Base-by-base conservation (phyloP, 2,113 vertebrate genomes). In the Salminus brasiliensis region DNA sequence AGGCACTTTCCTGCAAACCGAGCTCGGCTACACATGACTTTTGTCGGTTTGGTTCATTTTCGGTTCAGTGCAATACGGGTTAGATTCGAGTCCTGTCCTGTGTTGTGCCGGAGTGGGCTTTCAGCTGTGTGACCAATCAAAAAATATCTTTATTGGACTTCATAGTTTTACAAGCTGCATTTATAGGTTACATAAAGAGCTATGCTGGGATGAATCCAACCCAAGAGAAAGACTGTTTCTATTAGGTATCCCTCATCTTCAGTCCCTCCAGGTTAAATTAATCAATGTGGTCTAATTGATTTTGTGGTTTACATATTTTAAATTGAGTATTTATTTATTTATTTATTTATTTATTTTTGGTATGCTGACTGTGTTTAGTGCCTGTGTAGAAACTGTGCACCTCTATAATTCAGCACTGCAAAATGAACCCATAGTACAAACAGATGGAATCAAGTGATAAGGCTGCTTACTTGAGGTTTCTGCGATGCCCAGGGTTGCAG, bases 391-490 rank as follows among this genome's bases (percentile, higher is more conserved):
- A 68, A 53, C 55, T 57, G 55, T 43, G 52, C 52, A 43, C 16
- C 21, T 32, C 63, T 68, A 29, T 41, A 30, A 36, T 11, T 23
- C 34, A 29, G 10, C 8, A n/a, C 12, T 69, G 23, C 43, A 27
- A 16, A 69, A 59, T 23, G 10, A 68, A 62, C 60, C 49, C 66
- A 25, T 66, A 53, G 34, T n/a, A 5, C 53, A 66, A 66, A 65
- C 74, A 66, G 74, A 76, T 76, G 74, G 45, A 8, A 27, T 49
- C 2, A 23, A 25, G 52, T 55, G n/a, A 23, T 55, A 7, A 10
- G 23, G 52, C n/a, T 55, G 52, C 8, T 55, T n/a, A 10, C 52
- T 25, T 25, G n/a, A 55, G 1, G 52, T 55, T 55, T 32, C 30
- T 36, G 16, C 21, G 18, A 23, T 0, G 32, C 23, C 62, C 11